Evolutionary conservation across 2,113 vertebrate species (phyloP), one percentile per base, ranked within the genome.

Genomic region (Aspidoscelis tigris): DNA sequence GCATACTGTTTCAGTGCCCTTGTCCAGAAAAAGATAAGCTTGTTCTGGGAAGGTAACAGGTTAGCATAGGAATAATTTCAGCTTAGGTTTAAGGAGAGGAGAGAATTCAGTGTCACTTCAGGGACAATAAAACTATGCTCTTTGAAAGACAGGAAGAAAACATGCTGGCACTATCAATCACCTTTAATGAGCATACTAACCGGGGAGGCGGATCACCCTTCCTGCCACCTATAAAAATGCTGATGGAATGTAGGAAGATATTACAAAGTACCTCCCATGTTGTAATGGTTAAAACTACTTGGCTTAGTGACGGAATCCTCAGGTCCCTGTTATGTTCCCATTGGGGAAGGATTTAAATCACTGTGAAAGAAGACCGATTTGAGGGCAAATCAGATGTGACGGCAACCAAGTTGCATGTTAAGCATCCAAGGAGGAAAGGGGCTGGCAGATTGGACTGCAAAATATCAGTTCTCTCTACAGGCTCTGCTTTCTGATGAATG

Each of bases 21-120:
- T 33, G 33, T 33, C 33, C 33, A 33, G 33, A 33, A 33, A 33
- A 33, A 33, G 33, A 33, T 50, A 9, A 50, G 47, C 47, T 50
- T 50, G 47, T 50, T 50, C 47, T 50, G 8, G 8, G 47, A 9
- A 50, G 47, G 8, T 50, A 9, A 50, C 47, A 89, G 84, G 80
- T 77, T 68, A 50, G 47, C 47, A 50, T 50, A 50, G 47, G 47
- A 9, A 50, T 50, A 50, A 50, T 50, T 50, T 50, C 8, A 9
- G 47, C 88, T 88, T 91, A 92, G 86, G 89, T 68, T 2, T 81
- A 84, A 88, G 83, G 24, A 88, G 86, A 39, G 39, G 72, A 89
- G 69, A 0, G 53, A 91, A 75, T 76, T 92, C 87, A 88, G 70
- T 33, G 75, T 50, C 86, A 87, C 75, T 0, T 76, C 26, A 61